Base-by-base conservation (phyloP, 2,797 vertebrate species). In the Helarctos malayanus region DNA sequence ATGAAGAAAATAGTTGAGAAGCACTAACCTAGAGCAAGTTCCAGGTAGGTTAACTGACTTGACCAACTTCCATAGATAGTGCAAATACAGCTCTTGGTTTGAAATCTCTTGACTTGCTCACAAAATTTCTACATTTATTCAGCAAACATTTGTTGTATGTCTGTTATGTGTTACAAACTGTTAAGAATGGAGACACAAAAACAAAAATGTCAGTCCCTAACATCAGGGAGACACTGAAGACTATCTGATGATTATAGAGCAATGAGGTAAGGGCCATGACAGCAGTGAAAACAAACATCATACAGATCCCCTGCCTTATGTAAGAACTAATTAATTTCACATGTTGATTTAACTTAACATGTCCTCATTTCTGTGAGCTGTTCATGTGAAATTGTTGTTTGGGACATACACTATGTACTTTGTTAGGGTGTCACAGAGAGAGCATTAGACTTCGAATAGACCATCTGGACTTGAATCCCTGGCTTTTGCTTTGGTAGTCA, bases 381-480 rank as follows among this genome's bases (percentile, higher is more conserved):
- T 41, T 88, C 7, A 88, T 18, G 29, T 86, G 56, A 94, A 41
- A 9, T 23, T 96, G 41, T 18, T 78, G 61, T 93, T 95, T 85
- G 49, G 54, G 4, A 65, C 85, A 79, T 15, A 73, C 8, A 2
- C 14, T 49, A 15, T 61, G 1, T 89, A 14, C 56, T 89, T 57
- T 73, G 29, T 85, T 90, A 68, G 32, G 27, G 5, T 87, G 7
- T 87, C 71, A 80, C 47, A 86, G 68, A 65, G 75, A 82, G 32
- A 90, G 10, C 18, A 19, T 49, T 68, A 38, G 52, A 38, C 87
- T 69, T 88, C 47, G 23, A 90, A 41, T 87, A 92, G 49, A 57
- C 8, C 54, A 18, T 49, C 14, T 80, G 38, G 32, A 8, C 3
- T 59, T 52, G 18, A 79, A 59, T 38, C 41, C 38, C 49, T 69